Evolutionary conservation across 1,140 invertebrate species (phyloP).

Genomic region (Octopus sinensis): DNA sequence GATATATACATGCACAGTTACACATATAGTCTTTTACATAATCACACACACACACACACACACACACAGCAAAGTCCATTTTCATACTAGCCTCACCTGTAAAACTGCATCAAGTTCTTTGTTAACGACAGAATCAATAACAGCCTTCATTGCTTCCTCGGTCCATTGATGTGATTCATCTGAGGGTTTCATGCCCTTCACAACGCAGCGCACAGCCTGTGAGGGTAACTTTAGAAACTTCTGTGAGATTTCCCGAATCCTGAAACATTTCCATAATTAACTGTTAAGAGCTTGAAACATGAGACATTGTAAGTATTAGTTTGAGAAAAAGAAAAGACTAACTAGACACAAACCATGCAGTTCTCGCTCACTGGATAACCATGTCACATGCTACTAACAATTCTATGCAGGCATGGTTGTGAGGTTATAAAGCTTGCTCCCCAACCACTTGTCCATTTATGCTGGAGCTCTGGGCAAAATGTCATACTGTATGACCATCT

Average conservation of each 20-base stretch:
- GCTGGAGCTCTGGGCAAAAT: too few relatives aligned
- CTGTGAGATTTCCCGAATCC: slow-evolving; percentile 20
- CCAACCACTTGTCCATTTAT: too few relatives aligned
- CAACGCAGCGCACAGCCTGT: slow-evolving; percentile 15
- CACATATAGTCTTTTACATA: too few relatives aligned
- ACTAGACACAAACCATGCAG: not conserved
- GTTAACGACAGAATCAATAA: slow-evolving; percentile 17
- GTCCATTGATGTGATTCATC: slow-evolving; percentile 17
- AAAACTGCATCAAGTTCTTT: slow-evolving; percentile 19
- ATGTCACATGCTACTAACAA: not conserved
- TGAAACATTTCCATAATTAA: slow-evolving; percentile 12
- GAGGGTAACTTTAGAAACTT: slow-evolving; percentile 18
- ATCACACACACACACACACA: too few relatives aligned
- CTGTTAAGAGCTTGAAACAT: not conserved
- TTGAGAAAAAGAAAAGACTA: not conserved
- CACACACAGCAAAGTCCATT: too few relatives aligned
- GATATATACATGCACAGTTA: too few relatives aligned
- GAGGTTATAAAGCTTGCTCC: not conserved
- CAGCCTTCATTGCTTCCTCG: slow-evolving; percentile 10
- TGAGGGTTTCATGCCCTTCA: slow-evolving; percentile 9
- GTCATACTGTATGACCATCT: too few relatives aligned
- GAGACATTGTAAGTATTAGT: not conserved
- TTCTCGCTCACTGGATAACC: not conserved
- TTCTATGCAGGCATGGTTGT: not conserved
- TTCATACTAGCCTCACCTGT: slow-evolving; percentile 10